Evolutionary conservation across 2,888 invertebrate species (phyloP).

Genomic region (Drosophila buzzatii): DNA sequence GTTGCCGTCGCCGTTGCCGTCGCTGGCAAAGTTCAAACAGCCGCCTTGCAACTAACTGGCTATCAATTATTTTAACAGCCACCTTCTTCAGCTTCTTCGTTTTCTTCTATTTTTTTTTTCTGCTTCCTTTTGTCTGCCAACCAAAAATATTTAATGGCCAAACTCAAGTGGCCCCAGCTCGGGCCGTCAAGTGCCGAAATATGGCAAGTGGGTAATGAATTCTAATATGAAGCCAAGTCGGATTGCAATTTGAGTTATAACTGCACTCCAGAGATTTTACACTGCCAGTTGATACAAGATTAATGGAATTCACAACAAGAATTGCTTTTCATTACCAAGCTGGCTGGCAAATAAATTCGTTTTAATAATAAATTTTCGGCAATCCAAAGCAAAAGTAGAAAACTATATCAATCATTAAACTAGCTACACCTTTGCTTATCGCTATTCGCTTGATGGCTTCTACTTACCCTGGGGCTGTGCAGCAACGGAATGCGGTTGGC

Average conservation of each 20-base stretch:
- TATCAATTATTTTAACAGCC: slow-evolving; percentile 81
- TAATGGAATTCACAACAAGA: slow-evolving; percentile 13
- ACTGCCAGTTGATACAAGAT: slow-evolving; percentile 16
- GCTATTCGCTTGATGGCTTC: not conserved
- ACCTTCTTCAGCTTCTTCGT: slow-evolving; percentile 5
- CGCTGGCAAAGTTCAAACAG: slow-evolving; percentile 71
- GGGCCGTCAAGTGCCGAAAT: slow-evolving; percentile 59
- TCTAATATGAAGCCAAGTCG: slow-evolving; percentile 63
- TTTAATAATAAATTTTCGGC: not conserved
- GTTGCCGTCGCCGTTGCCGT: slow-evolving; percentile 30
- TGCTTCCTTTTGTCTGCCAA: slow-evolving; percentile 30
- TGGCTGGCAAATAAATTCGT: not conserved
- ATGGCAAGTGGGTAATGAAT: slow-evolving; percentile 64
- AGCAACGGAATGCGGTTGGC: slow-evolving; percentile 85
- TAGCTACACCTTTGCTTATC: not conserved
- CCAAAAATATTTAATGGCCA: slow-evolving; percentile 53
- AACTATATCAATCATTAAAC: slow-evolving; percentile 1
- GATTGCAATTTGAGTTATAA: slow-evolving; percentile 35
- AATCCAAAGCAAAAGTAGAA: not conserved
- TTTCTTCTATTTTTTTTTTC: slow-evolving; percentile 5
- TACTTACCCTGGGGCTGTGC: slow-evolving; percentile 85
- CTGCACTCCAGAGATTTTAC: slow-evolving; percentile 18
- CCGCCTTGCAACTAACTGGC: slow-evolving; percentile 74
- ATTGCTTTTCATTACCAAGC: slow-evolving; percentile 7
- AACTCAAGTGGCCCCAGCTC: slow-evolving; percentile 43